Evolutionary conservation across 2,113 vertebrate genomes (phyloP), one percentile per base, ranked within the genome.

Genomic region (Oncorhynchus masou): DNA sequence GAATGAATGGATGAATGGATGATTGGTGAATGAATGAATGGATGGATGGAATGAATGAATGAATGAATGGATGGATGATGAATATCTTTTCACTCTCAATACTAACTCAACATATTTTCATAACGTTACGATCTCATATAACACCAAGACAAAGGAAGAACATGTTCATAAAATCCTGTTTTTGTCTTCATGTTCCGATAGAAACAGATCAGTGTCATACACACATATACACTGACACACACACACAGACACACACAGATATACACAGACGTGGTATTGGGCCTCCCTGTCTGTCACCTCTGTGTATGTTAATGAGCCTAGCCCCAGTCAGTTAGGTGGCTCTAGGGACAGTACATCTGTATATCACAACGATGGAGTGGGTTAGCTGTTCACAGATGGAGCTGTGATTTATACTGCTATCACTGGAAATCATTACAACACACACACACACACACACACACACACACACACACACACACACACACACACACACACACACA

Each of bases 401-500:
- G 49, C 49, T 51, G 49, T 15, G 49, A 8, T 51, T 13, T 15
- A 51, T 13, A 13, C 49, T 51, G 49, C 2, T 51, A 51, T 11
- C 49, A 51, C 9, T 39, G 49, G 49, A 51, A 12, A 13, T 51
- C 15, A 11, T 3, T 27, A 71, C 29, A 27, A 74, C 57, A 65
- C 27, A 39, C 22, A 13, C 59, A 70, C 72, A 77, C 9, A 15
- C 60, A 77, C 60, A 71, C 79, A 78, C 34, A 9, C 34, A 6
- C 39, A 71, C 57, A 48, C 54, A 73, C 20, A 9, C 59, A 72
- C 73, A 75, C 9, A 19, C 60, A 75, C 62, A 71, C 81, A 79
- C 79, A 77, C 74, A 59, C 77, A 76, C 75, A 84, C 67, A 31
- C 34, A 75, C 85, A 3, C 51, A 19, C 51, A 19, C 9, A 19